Conservation (phyloP, 2,888 invertebrate genomes). For the Hypercompe scribonia region DNA sequence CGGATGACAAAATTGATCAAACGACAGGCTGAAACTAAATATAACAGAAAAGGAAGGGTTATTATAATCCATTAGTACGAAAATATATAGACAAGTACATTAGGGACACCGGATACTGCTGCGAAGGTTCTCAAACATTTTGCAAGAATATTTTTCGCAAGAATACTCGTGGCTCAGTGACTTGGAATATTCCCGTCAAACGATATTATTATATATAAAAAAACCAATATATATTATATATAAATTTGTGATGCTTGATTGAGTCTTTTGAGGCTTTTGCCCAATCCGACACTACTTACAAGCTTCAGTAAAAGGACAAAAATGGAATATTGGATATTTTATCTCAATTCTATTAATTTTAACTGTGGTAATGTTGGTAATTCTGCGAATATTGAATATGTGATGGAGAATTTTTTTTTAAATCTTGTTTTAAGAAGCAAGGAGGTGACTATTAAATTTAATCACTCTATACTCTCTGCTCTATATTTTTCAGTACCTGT, state of each 20-base stretch:
- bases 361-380: no score
- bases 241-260: not conserved
- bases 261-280: not conserved
- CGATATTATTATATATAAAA: not conserved
- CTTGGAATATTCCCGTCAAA: not conserved
- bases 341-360: no score
- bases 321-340: no score
- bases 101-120: conserved; percentile 14
- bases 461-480: no score
- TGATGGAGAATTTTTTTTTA: no score
- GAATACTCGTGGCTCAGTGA: conserved; percentile 3
- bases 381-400: no score
- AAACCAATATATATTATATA: not conserved
- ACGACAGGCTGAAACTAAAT: not conserved
- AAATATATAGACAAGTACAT: conserved; percentile 12
- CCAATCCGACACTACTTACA: not conserved
- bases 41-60: conserved; percentile 1
- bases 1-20: not conserved
- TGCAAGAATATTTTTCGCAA: not conserved
- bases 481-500: no score
- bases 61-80: conserved; percentile 5
- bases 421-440: no score
- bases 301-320: no score
- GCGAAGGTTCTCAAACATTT: conserved; percentile 13
- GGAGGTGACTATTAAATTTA: no score